Evolutionary conservation across 2,888 invertebrate genomes (phyloP).

Genomic region (Calliscelio sp.): DNA sequence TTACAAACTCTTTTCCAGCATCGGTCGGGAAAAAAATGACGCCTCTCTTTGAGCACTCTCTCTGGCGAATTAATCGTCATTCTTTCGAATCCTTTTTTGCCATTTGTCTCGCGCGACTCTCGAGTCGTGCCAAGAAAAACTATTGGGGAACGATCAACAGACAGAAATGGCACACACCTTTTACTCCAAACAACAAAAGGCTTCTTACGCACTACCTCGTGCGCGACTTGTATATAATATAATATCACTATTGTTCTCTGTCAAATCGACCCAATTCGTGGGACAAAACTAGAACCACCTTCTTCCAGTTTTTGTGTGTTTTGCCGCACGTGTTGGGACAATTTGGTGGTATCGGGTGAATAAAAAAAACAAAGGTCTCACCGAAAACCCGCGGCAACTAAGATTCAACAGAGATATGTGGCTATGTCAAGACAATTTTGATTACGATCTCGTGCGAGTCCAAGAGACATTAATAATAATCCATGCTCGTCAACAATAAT

Average conservation of each 20-base stretch:
- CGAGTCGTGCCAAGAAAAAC: constrained; percentile 16
- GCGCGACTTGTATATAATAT: constrained; percentile 49
- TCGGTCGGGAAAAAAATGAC: background rate
- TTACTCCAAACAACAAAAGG: constrained; percentile 52
- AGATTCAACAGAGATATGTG: constrained; percentile 72
- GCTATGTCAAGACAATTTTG: constrained; percentile 67
- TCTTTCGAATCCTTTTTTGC: background rate
- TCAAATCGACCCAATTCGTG: constrained; percentile 1
- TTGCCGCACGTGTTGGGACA: constrained; percentile 4
- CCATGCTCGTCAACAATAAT: constrained; percentile 64
- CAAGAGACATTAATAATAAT: constrained; percentile 49
- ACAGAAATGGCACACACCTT: constrained; percentile 63
- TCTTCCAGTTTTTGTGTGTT: no score
- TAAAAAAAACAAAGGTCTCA: constrained; percentile 17
- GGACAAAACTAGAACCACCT: no score
- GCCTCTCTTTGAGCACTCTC: constrained; percentile 21
- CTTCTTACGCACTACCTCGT: constrained; percentile 18
- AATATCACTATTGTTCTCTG: constrained; percentile 38
- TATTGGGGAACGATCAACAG: constrained; percentile 22
- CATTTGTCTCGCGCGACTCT: background rate
- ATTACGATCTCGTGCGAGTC: constrained; percentile 66
- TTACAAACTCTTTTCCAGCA: no score
- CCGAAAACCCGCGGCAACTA: constrained; percentile 50
- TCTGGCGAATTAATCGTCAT: constrained; percentile 30
- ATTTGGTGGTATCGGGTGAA: background rate